Conservation (phyloP, 2,113 vertebrate species). For the Halichoeres trimaculatus region DNA sequence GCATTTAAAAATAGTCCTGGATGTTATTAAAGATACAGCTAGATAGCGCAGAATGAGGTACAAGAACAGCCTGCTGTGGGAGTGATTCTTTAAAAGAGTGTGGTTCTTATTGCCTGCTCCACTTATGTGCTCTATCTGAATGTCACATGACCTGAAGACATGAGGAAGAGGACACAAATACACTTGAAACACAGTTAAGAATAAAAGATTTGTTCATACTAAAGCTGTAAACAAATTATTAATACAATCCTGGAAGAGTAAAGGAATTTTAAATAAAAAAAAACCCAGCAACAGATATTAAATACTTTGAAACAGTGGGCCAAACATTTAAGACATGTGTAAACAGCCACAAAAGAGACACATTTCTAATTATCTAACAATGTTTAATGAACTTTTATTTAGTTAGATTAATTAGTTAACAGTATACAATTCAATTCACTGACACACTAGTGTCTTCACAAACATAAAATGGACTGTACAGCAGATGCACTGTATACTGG, state of each 20-base stretch:
- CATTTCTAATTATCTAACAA: slow-evolving; percentile 78
- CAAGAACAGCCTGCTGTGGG: slow-evolving; percentile 3
- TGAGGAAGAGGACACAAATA: background rate
- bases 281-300: background rate
- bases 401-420: slow-evolving; percentile 84
- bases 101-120: slow-evolving; percentile 62
- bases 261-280: background rate
- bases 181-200: background rate
- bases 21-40: slow-evolving; percentile 70
- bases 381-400: slow-evolving; percentile 83
- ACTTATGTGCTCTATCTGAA: slow-evolving; percentile 49
- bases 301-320: background rate
- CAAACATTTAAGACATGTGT: slow-evolving; percentile 1
- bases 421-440: slow-evolving; percentile 87
- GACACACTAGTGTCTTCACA: slow-evolving; percentile 85
- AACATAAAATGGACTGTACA: slow-evolving; percentile 86
- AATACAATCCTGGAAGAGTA: background rate
- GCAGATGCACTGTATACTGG: slow-evolving; percentile 76
- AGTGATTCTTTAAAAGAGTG: slow-evolving; percentile 35
- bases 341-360: slow-evolving; percentile 59
- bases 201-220: slow-evolving; percentile 7
- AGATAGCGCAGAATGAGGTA: slow-evolving; percentile 27
- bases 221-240: background rate
- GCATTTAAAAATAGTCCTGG: slow-evolving; percentile 71
- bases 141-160: slow-evolving; percentile 66